Conservation (phyloP, 2,888 invertebrate genomes). For the Zootermopsis nevadensis region DNA sequence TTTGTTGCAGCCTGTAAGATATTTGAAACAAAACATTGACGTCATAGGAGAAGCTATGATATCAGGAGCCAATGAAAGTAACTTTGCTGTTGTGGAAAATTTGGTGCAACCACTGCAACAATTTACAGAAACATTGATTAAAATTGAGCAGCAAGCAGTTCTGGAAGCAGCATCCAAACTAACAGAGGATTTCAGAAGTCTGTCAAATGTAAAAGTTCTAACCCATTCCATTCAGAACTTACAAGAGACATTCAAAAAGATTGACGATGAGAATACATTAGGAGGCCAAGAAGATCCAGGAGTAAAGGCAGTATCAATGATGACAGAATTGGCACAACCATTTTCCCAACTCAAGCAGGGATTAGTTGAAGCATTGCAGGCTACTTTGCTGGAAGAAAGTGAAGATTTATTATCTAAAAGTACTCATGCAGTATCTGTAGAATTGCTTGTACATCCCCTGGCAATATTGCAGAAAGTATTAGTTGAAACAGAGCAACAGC, state of each 20-base stretch:
- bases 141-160: constrained; percentile 48
- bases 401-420: not conserved
- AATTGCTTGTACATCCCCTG: constrained; percentile 61
- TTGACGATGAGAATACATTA: constrained; percentile 38
- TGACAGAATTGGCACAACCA: constrained; percentile 39
- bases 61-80: constrained; percentile 72
- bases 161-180: constrained; percentile 28
- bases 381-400: constrained; percentile 33
- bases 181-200: not conserved
- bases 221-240: constrained; percentile 39
- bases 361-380: constrained; percentile 43
- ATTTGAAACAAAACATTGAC: not conserved
- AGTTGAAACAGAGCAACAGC: constrained; percentile 39
- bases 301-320: constrained; percentile 1
- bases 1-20: not conserved
- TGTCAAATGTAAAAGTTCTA: constrained; percentile 25
- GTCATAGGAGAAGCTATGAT: not conserved
- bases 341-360: constrained; percentile 48
- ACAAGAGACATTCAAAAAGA: constrained; percentile 39
- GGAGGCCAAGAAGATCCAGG: constrained; percentile 2
- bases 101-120: constrained; percentile 72
- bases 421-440: constrained; percentile 55
- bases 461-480: constrained; percentile 56
- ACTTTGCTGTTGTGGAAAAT: constrained; percentile 74
- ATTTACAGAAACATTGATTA: constrained; percentile 59